phyloP scores from a whole-genome alignment of 2,888 invertebrate genomes.

The Lutraria lutraria region DNA sequence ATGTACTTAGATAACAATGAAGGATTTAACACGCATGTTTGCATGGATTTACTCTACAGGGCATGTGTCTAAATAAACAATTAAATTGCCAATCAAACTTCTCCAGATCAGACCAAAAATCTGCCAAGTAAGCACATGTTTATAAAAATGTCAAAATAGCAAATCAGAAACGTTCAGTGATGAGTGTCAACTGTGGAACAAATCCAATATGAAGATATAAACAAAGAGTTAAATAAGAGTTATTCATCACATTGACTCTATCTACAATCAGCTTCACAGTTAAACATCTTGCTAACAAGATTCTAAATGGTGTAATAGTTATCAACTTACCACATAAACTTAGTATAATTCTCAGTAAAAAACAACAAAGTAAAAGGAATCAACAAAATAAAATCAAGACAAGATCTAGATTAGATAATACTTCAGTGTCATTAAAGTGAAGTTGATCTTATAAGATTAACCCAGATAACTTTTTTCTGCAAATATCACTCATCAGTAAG shows the following conservation, averaged over 20 bases:
- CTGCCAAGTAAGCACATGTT: background rate
- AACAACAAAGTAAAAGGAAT: background rate
- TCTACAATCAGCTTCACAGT: background rate
- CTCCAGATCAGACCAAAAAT: background rate
- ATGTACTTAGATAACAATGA: background rate
- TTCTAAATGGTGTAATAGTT: background rate
- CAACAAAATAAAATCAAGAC: background rate
- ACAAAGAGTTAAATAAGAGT: background rate
- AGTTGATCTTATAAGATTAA: background rate
- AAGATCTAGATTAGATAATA: background rate
- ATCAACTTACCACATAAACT: background rate
- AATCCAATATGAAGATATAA: background rate
- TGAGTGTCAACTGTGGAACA: background rate
- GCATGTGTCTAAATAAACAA: conserved; percentile 8
- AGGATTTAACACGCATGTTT: background rate
- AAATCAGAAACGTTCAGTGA: background rate
- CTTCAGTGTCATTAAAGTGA: background rate
- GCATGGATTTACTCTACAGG: background rate
- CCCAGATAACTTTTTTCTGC: background rate
- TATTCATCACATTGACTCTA: background rate
- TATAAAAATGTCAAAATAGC: background rate
- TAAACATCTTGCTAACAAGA: background rate
- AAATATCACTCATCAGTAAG: background rate
- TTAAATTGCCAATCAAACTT: conserved; percentile 2
- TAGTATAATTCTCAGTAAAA: background rate